Evolutionary conservation across 1,140 invertebrate genomes (phyloP).

Genomic region (Trachymyrmex septentrionalis): DNA sequence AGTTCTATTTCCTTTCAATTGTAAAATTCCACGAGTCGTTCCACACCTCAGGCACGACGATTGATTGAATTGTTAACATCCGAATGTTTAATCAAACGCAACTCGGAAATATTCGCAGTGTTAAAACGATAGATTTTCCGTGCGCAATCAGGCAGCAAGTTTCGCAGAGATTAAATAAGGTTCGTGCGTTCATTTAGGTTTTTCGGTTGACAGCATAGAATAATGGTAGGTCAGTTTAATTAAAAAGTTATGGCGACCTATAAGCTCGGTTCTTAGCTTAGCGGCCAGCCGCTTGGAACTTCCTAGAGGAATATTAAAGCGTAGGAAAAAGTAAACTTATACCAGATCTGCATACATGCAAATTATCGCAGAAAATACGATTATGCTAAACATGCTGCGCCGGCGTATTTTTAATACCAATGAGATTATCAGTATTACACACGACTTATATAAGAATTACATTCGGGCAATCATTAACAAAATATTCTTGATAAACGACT

Average conservation of each 20-base stretch:
- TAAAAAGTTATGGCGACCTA: conserved; percentile 52
- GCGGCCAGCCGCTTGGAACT: conserved; percentile 32
- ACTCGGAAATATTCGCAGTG: neutral
- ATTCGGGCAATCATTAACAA: conserved; percentile 1
- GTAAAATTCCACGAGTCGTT: conserved; percentile 35
- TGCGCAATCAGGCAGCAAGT: conserved; percentile 23
- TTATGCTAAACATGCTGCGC: conserved; percentile 46
- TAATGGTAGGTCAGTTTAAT: conserved; percentile 47
- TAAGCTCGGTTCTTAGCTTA: conserved; percentile 44
- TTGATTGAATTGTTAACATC: conserved; percentile 25
- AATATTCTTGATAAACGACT: neutral
- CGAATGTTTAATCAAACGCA: neutral
- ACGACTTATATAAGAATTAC: conserved; percentile 32
- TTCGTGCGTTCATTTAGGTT: conserved; percentile 42
- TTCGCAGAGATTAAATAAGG: neutral
- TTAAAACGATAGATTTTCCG: conserved; percentile 20
- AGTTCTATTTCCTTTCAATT: conserved; percentile 5
- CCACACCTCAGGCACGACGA: neutral
- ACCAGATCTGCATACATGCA: conserved; percentile 58
- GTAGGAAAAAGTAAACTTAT: conserved; percentile 58
- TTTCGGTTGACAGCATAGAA: conserved; percentile 16
- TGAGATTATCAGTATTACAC: conserved; percentile 47
- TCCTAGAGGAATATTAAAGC: conserved; percentile 47
- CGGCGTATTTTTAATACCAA: conserved; percentile 63
- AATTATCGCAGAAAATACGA: conserved; percentile 59